A percentile compares a stretch with the other conserved stretches of the same genome.
These are phyloP conservation scores for Eucera pruinosa DNA, from an alignment of 2,888 invertebrate species.

Conservation along the genomic window DNA sequence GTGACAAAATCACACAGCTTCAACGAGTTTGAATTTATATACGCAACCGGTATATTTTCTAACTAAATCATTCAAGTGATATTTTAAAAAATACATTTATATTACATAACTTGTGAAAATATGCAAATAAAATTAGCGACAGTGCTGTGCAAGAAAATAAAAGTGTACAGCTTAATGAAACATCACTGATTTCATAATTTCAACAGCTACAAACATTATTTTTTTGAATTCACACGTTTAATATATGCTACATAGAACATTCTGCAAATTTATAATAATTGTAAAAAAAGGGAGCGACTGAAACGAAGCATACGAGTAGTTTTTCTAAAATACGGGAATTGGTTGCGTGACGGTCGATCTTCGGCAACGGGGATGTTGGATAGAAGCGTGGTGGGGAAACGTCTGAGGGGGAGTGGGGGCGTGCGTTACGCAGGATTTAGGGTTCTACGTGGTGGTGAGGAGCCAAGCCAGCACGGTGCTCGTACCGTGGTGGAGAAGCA, in stretches of 20 bases:
- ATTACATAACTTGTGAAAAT: not conserved
- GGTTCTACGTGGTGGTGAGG: conserved; percentile 71
- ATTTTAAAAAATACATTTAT: not conserved
- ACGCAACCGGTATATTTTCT: not conserved
- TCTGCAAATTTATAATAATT: not conserved
- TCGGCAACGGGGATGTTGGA: conserved; percentile 62
- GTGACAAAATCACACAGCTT: not conserved
- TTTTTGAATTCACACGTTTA: too few relatives aligned
- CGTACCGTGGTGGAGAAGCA: conserved; percentile 57
- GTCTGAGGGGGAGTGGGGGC: conserved; percentile 69
- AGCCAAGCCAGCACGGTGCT: conserved; percentile 49
- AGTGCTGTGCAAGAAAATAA: conserved; percentile 1
- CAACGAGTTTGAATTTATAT: not conserved
- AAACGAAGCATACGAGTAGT: not conserved
- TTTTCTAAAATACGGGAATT: conserved; percentile 16
- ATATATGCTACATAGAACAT: too few relatives aligned
- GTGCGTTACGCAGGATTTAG: conserved; percentile 75
- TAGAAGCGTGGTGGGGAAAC: conserved; percentile 58
- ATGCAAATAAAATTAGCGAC: not conserved
- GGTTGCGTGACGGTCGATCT: conserved; percentile 54
- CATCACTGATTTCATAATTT: not conserved
- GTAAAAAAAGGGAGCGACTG: not conserved
- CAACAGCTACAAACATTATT: too few relatives aligned
- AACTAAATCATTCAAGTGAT: conserved; percentile 5
- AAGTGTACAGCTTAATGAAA: not conserved